Conservation (phyloP, 2,888 invertebrate genomes). For the Lepidochitona cinerea region DNA sequence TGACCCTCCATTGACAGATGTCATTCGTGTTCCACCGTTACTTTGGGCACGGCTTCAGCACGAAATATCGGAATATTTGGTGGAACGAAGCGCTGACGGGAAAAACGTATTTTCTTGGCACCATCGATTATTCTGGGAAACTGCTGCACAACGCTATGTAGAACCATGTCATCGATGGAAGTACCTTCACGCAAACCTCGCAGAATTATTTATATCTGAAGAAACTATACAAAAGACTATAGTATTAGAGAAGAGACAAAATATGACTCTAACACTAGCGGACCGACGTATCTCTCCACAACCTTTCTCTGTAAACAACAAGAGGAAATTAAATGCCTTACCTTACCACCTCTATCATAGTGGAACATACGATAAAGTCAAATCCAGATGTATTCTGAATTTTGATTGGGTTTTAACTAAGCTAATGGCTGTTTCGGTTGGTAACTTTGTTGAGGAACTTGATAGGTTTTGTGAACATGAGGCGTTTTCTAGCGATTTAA, state of each 20-base stretch:
- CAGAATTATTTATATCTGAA: slow-evolving; percentile 26
- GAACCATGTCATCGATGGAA: neutral
- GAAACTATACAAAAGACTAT: slow-evolving; percentile 29
- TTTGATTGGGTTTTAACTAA: slow-evolving; percentile 98
- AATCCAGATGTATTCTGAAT: slow-evolving; percentile 93
- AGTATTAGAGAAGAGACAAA: slow-evolving; percentile 22
- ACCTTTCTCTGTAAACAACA: slow-evolving; percentile 21
- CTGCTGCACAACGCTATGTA: slow-evolving; percentile 42
- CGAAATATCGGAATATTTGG: slow-evolving; percentile 46
- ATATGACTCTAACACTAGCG: slow-evolving; percentile 28
- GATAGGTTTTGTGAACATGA: neutral
- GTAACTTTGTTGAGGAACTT: neutral
- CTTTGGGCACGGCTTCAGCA: slow-evolving; percentile 48
- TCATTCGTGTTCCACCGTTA: slow-evolving; percentile 43
- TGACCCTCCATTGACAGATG: slow-evolving; percentile 38
- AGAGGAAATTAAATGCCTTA: slow-evolving; percentile 30
- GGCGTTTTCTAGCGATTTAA: slow-evolving; percentile 72
- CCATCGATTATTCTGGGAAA: slow-evolving; percentile 49
- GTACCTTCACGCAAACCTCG: slow-evolving; percentile 20
- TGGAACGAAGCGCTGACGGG: slow-evolving; percentile 47
- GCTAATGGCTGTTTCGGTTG: slow-evolving; percentile 85
- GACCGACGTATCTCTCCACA: slow-evolving; percentile 31
- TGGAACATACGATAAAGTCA: slow-evolving; percentile 84
- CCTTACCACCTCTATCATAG: slow-evolving; percentile 39
- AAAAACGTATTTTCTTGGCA: slow-evolving; percentile 57